Evolutionary conservation across 2,888 invertebrate genomes (phyloP).

Genomic region (Drosophila picticornis): DNA sequence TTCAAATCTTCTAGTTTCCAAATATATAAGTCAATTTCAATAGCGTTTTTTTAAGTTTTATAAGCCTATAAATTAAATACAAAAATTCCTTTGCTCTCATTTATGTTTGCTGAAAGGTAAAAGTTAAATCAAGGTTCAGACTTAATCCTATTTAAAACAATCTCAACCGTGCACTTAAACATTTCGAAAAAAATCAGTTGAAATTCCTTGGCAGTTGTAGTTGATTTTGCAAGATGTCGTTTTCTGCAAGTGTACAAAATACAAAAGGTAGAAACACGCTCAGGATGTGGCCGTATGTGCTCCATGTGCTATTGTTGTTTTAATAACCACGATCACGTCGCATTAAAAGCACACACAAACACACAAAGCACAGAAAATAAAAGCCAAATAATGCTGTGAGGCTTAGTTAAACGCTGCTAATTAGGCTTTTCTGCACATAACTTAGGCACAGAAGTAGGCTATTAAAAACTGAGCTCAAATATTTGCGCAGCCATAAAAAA

Average conservation of each 20-base stretch:
- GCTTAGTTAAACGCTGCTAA: constrained; percentile 83
- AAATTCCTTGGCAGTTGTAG: not conserved
- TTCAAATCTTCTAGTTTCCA: not conserved
- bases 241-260: constrained; percentile 1
- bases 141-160: not conserved
- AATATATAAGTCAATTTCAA: not conserved
- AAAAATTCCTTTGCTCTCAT: not conserved
- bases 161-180: not conserved
- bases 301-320: constrained; percentile 59
- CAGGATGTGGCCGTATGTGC: constrained; percentile 37
- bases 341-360: constrained; percentile 54
- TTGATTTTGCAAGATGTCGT: not conserved
- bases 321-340: constrained; percentile 81
- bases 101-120: not conserved
- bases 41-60: not conserved
- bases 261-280: constrained; percentile 13
- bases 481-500: constrained; percentile 76
- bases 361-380: constrained; percentile 1
- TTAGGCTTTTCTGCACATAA: constrained; percentile 75
- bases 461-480: constrained; percentile 75
- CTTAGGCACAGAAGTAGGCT: constrained; percentile 58
- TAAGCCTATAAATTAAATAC: not conserved
- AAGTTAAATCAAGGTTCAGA: not conserved
- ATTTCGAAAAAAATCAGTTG: not conserved
- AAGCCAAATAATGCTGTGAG: constrained; percentile 40